Evolutionary conservation across 2,888 invertebrate genomes (phyloP).

Genomic region (Perdita meconis): DNA sequence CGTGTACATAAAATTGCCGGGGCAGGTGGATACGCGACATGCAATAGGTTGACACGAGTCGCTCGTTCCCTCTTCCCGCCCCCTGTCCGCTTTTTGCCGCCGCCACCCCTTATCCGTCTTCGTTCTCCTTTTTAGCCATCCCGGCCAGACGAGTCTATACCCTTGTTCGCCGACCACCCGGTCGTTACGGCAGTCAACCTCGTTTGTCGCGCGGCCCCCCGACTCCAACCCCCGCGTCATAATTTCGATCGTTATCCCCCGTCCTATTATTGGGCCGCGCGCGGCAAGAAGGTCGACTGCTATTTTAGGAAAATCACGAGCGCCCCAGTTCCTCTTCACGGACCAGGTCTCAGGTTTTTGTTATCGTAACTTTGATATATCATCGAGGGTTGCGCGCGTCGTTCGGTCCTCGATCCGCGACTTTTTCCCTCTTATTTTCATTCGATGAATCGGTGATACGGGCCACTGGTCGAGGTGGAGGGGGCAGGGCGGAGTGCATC

Average conservation of each 20-base stretch:
- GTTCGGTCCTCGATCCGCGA: slow-evolving; percentile 4
- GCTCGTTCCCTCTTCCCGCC: not conserved
- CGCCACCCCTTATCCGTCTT: slow-evolving; percentile 48
- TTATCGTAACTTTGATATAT: slow-evolving; percentile 5
- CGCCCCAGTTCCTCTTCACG: not conserved
- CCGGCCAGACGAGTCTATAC: slow-evolving; percentile 5
- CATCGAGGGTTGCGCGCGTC: not conserved
- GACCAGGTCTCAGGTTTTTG: not conserved
- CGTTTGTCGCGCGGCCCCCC: not conserved
- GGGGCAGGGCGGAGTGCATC: slow-evolving; percentile 30
- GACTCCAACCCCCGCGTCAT: not conserved
- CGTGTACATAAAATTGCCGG: slow-evolving; percentile 61
- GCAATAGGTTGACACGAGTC: slow-evolving; percentile 42
- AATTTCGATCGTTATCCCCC: slow-evolving; percentile 31
- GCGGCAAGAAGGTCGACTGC: not conserved
- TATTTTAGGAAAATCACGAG: slow-evolving; percentile 7
- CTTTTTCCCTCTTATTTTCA: not conserved
- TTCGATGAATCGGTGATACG: slow-evolving; percentile 28
- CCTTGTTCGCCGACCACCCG: not conserved
- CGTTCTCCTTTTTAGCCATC: slow-evolving; percentile 44
- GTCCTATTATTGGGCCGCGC: not conserved
- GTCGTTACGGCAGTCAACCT: slow-evolving; percentile 6
- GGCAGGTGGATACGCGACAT: slow-evolving; percentile 58
- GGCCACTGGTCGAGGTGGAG: slow-evolving; percentile 11
- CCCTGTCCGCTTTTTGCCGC: slow-evolving; percentile 46